A percentile compares a stretch with the other conserved stretches of the same genome.
These are phyloP conservation scores for Scrobipalpa costella DNA, from an alignment of 2,888 invertebrate genomes.

Conservation along the genomic window DNA sequence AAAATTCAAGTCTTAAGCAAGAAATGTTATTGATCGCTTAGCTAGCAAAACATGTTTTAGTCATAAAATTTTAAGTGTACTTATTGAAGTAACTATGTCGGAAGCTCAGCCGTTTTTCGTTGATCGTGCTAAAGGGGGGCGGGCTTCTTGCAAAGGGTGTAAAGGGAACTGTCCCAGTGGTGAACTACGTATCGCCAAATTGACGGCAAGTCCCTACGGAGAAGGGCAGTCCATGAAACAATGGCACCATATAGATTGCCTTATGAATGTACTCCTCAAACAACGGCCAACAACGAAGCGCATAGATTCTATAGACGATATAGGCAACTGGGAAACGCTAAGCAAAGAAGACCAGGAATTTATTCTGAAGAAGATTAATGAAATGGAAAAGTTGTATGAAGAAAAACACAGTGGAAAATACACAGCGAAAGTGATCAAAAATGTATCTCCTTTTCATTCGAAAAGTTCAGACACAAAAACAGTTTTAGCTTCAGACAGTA, in stretches of 20 bases:
- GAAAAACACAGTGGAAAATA: conserved; percentile 77
- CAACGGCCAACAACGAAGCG: conserved; percentile 91
- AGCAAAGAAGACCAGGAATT: conserved; percentile 84
- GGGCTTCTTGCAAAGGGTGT: conserved; percentile 93
- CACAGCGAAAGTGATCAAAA: conserved; percentile 63
- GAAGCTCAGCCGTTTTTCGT: conserved; percentile 81
- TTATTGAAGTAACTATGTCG: conserved; percentile 40
- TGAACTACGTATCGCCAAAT: conserved; percentile 87
- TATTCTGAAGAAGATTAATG: conserved; percentile 83
- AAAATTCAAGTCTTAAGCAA: neutral
- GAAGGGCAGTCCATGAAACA: conserved; percentile 89
- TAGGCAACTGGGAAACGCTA: conserved; percentile 88
- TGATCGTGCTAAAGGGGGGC: conserved; percentile 90
- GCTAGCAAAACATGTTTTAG: neutral
- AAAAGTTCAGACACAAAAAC: conserved; percentile 27
- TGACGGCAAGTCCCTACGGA: conserved; percentile 88
- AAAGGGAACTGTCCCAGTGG: conserved; percentile 89
- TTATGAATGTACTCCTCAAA: conserved; percentile 89
- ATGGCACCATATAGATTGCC: conserved; percentile 90
- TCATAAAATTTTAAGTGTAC: neutral
- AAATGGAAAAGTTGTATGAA: conserved; percentile 79
- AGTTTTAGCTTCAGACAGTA: conserved; percentile 26
- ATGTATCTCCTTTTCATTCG: conserved; percentile 46
- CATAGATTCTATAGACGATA: conserved; percentile 88
- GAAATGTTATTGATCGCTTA: neutral